Percentiles rank a stretch among this genome's conserved stretches.
Evolutionary conservation across 2,113 vertebrate species (phyloP).

Genomic region (Echinops telfairi): DNA sequence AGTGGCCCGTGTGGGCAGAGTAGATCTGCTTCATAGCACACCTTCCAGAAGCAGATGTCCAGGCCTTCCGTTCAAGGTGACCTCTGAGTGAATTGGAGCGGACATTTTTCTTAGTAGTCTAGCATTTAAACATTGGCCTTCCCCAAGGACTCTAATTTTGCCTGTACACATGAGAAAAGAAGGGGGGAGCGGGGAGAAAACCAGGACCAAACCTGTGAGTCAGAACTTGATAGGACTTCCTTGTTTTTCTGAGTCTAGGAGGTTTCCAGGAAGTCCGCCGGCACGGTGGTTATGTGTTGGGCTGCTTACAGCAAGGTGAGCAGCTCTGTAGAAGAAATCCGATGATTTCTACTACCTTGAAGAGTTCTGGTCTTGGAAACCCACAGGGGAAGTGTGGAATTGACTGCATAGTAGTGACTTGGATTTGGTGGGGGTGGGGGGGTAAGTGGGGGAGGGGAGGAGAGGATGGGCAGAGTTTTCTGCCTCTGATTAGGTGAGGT

Average conservation of each 20-base stretch:
- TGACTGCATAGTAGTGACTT: too few relatives aligned
- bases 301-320: too few relatives aligned
- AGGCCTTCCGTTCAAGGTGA: background rate
- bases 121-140: background rate
- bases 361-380: too few relatives aligned
- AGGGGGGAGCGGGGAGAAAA: background rate
- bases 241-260: background rate
- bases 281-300: too few relatives aligned
- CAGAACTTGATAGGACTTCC: background rate
- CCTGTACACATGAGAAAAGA: background rate
- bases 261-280: too few relatives aligned
- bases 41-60: background rate
- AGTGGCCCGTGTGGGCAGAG: background rate
- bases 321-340: too few relatives aligned
- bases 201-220: background rate
- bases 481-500: background rate
- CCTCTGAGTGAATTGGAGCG: background rate
- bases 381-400: too few relatives aligned
- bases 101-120: background rate
- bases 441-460: too few relatives aligned
- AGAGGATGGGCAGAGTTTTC: background rate
- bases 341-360: too few relatives aligned
- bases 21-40: background rate
- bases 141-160: background rate
- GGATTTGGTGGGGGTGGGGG: too few relatives aligned